These are phyloP conservation scores for Pluvialis apricaria DNA, from an alignment of 2,113 vertebrate species.

Conservation along the genomic window DNA sequence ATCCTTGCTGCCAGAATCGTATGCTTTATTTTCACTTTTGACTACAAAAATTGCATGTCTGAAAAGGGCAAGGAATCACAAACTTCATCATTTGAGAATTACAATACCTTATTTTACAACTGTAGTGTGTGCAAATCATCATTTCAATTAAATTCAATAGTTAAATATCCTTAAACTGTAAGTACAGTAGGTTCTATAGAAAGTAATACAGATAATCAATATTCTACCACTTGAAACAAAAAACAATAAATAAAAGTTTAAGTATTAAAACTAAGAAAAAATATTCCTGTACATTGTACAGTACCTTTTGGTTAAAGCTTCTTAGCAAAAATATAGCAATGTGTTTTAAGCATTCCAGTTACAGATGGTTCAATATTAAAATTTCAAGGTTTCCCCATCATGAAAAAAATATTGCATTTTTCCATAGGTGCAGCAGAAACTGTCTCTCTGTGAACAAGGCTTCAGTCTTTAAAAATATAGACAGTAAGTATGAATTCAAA, in stretches of 20 bases:
- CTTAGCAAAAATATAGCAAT: conserved; percentile 63
- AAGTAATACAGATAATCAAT: background rate
- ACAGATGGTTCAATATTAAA: conserved; percentile 28
- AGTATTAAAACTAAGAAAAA: conserved; percentile 43
- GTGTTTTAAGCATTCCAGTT: conserved; percentile 40
- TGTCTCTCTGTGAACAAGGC: conserved; percentile 25
- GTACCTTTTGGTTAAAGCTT: conserved; percentile 53
- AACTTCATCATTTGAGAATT: background rate
- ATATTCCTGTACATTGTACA: conserved; percentile 43
- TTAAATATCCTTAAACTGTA: background rate
- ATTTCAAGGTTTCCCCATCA: background rate
- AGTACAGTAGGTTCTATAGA: conserved; percentile 3
- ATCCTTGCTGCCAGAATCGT: background rate
- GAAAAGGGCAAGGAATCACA: background rate
- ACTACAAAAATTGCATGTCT: background rate
- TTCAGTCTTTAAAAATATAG: conserved; percentile 43
- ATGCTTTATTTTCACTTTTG: background rate
- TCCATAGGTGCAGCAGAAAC: conserved; percentile 31
- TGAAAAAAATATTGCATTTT: conserved; percentile 56
- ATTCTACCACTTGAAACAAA: conserved; percentile 11
- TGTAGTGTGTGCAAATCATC: background rate
- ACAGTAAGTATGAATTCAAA: conserved; percentile 13
- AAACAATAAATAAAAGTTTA: conserved; percentile 56
- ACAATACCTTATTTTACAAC: conserved; percentile 9
- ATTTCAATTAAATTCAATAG: background rate